Conservation (phyloP, 2,888 invertebrate genomes). For the Aleiodes alternator region DNA sequence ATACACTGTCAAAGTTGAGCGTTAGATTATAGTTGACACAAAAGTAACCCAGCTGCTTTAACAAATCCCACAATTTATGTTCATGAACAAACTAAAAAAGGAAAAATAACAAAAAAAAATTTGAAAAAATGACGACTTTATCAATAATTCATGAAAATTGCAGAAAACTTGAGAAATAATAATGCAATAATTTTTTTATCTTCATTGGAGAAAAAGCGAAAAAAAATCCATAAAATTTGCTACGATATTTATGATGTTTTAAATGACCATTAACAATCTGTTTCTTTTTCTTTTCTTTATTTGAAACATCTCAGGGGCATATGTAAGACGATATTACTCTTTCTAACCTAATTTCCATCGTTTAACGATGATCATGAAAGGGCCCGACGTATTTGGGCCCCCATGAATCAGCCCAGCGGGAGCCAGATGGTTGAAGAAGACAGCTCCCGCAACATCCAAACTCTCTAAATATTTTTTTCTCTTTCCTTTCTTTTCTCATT, state of each 20-base stretch:
- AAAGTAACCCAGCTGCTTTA: conserved; percentile 46
- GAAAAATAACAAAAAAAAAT: conserved; percentile 5
- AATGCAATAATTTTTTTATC: conserved; percentile 50
- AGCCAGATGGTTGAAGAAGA: conserved; percentile 65
- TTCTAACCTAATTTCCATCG: conserved; percentile 60
- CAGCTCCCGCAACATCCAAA: conserved; percentile 30
- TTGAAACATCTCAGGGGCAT: conserved; percentile 7
- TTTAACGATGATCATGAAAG: conserved; percentile 61
- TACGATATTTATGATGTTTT: conserved; percentile 13
- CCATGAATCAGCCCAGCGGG: conserved; percentile 67
- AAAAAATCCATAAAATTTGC: conserved; percentile 6
- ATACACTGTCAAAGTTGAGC: conserved; percentile 15
- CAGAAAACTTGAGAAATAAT: conserved; percentile 59
- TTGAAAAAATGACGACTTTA: conserved; percentile 46
- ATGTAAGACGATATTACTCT: conserved; percentile 14
- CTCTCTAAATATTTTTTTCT: conserved; percentile 22
- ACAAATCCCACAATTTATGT: conserved; percentile 48
- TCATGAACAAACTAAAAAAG: not conserved
- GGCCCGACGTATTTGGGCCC: conserved; percentile 49
- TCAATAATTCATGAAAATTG: conserved; percentile 61
- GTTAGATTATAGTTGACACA: conserved; percentile 49
- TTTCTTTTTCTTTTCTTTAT: conserved; percentile 5
- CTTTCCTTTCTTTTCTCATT: conserved; percentile 7
- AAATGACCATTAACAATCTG: conserved; percentile 3
- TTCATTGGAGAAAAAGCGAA: not conserved